Evolutionary conservation across 2,888 invertebrate species (phyloP).

Genomic region (Phragmatobia fuliginosa): DNA sequence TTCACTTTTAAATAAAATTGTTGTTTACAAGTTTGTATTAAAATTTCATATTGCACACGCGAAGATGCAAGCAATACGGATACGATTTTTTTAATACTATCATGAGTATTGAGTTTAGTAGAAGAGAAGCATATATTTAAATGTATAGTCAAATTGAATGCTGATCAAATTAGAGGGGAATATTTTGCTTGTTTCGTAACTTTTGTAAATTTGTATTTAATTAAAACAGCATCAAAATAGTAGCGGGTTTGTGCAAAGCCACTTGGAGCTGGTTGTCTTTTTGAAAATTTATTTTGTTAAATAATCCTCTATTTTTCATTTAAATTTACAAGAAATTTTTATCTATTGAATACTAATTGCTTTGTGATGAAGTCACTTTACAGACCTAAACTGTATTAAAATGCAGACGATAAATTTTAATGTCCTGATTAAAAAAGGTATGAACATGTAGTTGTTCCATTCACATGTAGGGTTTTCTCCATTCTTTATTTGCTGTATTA

Average conservation of each 20-base stretch:
- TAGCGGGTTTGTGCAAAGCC: not conserved
- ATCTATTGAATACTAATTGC: not conserved
- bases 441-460: too few species aligned
- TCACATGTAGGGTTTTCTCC: not conserved
- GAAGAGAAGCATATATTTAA: not conserved
- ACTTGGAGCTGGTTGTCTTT: not conserved
- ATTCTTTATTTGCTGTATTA: not conserved
- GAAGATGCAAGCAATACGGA: constrained; percentile 23
- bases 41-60: constrained; percentile 37
- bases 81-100: constrained; percentile 29
- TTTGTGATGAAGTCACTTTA: not conserved
- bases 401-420: too few species aligned
- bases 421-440: too few species aligned
- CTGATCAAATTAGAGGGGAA: not conserved
- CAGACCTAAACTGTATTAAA: not conserved
- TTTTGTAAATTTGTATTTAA: not conserved
- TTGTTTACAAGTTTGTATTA: constrained; percentile 39
- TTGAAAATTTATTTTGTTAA: not conserved
- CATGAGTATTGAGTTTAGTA: constrained; percentile 4
- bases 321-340: not conserved
- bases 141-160: not conserved
- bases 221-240: not conserved
- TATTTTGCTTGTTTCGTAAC: not conserved
- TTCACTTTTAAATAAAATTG: constrained; percentile 40
- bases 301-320: not conserved